Base-by-base conservation (phyloP, 2,113 vertebrate genomes). In the Hypomesus transpacificus region DNA sequence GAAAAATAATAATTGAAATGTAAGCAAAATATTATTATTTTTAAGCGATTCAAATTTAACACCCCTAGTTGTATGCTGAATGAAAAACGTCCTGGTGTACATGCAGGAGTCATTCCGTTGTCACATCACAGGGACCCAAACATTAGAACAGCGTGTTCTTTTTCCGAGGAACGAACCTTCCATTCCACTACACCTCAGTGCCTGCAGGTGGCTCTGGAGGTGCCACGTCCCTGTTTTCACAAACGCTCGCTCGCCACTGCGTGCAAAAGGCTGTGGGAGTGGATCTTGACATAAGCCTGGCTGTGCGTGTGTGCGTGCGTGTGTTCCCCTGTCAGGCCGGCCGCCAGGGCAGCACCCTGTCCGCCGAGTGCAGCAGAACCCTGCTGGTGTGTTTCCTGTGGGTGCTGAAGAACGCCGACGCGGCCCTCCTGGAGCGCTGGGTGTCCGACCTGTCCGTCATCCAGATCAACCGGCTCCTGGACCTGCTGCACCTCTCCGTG, bases 351-450 rank as follows among this genome's bases (percentile, higher is more conserved):
- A 91, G 89, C 54, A 74, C 83, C 1, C 91, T 96, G 21, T 95
- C 95, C 0, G 93, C 93, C 0, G 95, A 97, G 78, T 93, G 93
- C 59, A 97, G 94, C 78, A 89, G 94, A 73, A 94, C 93, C n/a
- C 85, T 97, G 79, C 84, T 97, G 84, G 92, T 91, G 52, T 95
- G 95, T 64, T 92, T 94, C 68, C 91, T 97, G 18, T 97, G 95
- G 95, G 95, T 96, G 14, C 84, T 95, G 87, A 97, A 96, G 87
- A 96, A 95, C 1, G 92, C 92, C 0, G 95, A 96, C 53, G 88
- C 90, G 0, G 85, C 82, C 9, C 86, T 94, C 62, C 87, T 97
- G 82, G 95, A 96, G 78, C 89, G 87, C 76, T 97, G 95, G 95
- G 85, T 95, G 54, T 91, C 93, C 0, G 93, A 95, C 79, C 90